Percentiles rank a stretch among this genome's conserved stretches.
Conservation (phyloP, 2,888 invertebrate genomes). For the Caenorhabditis macrosperma region DNA sequence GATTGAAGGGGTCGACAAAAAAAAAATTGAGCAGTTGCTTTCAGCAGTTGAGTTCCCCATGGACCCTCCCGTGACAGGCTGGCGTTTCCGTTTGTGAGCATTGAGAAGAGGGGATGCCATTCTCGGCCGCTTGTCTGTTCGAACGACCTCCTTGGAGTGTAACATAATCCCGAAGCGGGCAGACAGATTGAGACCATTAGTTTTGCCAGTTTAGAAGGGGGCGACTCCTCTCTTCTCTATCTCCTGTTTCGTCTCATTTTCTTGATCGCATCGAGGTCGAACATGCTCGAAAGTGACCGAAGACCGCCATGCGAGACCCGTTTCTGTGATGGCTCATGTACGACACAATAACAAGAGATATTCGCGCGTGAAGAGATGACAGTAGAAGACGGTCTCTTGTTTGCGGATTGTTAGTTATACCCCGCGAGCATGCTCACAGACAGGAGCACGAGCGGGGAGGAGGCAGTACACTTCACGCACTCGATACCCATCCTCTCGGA, state of each 20-base stretch:
- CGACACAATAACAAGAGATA: conserved; percentile 32
- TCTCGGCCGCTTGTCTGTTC: conserved; percentile 11
- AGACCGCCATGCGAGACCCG: too few species aligned
- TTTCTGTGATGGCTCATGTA: conserved; percentile 9
- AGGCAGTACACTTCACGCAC: conserved; percentile 49
- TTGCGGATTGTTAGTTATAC: conserved; percentile 58
- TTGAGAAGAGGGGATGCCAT: background rate
- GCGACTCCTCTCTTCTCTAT: background rate
- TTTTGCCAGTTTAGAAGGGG: conserved; percentile 17
- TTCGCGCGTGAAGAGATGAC: conserved; percentile 31
- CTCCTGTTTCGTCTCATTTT: background rate
- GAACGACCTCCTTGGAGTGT: conserved; percentile 29
- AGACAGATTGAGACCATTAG: conserved; percentile 53
- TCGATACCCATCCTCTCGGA: conserved; percentile 31
- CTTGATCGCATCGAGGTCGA: background rate
- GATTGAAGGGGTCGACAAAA: background rate
- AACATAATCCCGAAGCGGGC: conserved; percentile 45
- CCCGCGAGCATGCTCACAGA: conserved; percentile 48
- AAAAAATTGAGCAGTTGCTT: background rate
- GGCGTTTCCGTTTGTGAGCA: conserved; percentile 29
- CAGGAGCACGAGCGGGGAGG: conserved; percentile 20
- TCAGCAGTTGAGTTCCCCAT: conserved; percentile 14
- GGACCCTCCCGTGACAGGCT: conserved; percentile 31
- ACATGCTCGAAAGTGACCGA: background rate
- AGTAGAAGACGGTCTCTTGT: conserved; percentile 23